phyloP scores from a whole-genome alignment of 2,797 vertebrate genomes.

The Alca torda region DNA sequence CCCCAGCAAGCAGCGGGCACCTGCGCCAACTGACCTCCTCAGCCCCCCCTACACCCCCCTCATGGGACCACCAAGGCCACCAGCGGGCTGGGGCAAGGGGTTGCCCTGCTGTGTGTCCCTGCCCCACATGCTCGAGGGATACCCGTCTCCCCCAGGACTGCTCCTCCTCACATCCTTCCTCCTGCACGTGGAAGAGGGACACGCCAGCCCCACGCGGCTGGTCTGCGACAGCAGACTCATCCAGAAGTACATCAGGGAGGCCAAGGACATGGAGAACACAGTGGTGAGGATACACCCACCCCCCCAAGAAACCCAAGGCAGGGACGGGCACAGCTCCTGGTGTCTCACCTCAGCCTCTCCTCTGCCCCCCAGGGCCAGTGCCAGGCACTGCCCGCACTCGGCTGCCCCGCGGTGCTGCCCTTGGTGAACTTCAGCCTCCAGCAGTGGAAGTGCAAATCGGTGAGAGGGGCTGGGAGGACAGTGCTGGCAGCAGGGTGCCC shows the following conservation, averaged over 20 bases:
- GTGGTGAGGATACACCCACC: constrained; percentile 56
- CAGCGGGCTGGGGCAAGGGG: rapidly evolving
- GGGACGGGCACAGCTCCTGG: neutral
- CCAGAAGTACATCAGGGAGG: constrained; percentile 73
- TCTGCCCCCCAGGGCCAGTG: constrained; percentile 67
- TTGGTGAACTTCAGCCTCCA: constrained; percentile 72
- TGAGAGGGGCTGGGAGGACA: constrained; percentile 60
- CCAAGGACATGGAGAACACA: constrained; percentile 66
- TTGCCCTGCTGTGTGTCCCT: no score
- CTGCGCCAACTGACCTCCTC: neutral
- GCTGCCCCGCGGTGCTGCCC: constrained; percentile 63
- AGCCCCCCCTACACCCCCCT: neutral
- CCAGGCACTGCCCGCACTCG: constrained; percentile 46
- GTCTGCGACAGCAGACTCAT: constrained; percentile 76
- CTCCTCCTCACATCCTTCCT: constrained; percentile 73
- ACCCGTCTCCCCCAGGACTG: constrained; percentile 57
- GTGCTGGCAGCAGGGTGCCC: neutral
- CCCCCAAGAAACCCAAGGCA: neutral
- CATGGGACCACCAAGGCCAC: rapidly evolving
- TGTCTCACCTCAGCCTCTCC: neutral
- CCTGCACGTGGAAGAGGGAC: constrained; percentile 66
- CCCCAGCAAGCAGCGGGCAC: rapidly evolving
- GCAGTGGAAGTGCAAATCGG: constrained; percentile 76
- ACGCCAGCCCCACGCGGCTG: constrained; percentile 37
- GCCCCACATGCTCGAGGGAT: neutral